These are phyloP conservation scores for Tapirus indicus DNA, from an alignment of 2,797 vertebrate species.

Conservation along the genomic window DNA sequence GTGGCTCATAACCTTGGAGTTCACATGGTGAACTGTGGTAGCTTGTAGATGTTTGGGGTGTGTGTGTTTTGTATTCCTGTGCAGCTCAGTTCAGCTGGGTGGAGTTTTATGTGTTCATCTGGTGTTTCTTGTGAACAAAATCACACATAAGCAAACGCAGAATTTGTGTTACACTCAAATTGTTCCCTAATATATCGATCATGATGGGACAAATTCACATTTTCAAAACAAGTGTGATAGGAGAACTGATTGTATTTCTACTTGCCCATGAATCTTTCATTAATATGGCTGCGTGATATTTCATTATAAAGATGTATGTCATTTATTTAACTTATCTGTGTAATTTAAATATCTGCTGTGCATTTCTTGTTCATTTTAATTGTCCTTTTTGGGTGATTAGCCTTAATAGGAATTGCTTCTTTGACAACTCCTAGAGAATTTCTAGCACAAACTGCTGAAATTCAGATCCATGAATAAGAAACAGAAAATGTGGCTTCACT, in stretches of 20 bases:
- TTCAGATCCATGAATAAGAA: conserved; percentile 34
- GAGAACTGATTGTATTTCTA: conserved; percentile 26
- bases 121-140: conserved; percentile 38
- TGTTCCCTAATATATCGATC: neutral
- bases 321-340: neutral
- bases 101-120: neutral
- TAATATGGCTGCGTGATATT: conserved; percentile 6
- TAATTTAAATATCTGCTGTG: conserved; percentile 27
- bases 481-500: conserved; percentile 5
- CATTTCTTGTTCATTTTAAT: neutral
- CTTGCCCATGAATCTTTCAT: neutral
- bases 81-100: neutral
- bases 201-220: neutral
- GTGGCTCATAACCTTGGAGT: neutral
- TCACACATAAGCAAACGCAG: neutral
- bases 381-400: conserved; percentile 50
- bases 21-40: neutral
- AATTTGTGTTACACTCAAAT: neutral
- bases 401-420: neutral
- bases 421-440: conserved; percentile 16
- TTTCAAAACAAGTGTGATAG: conserved; percentile 56
- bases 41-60: neutral
- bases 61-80: neutral
- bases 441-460: conserved; percentile 8
- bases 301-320: neutral